Evolutionary conservation across 2,888 invertebrate species (phyloP), one percentile per base, ranked within the genome.

Genomic region (Hypolimnas misippus): DNA sequence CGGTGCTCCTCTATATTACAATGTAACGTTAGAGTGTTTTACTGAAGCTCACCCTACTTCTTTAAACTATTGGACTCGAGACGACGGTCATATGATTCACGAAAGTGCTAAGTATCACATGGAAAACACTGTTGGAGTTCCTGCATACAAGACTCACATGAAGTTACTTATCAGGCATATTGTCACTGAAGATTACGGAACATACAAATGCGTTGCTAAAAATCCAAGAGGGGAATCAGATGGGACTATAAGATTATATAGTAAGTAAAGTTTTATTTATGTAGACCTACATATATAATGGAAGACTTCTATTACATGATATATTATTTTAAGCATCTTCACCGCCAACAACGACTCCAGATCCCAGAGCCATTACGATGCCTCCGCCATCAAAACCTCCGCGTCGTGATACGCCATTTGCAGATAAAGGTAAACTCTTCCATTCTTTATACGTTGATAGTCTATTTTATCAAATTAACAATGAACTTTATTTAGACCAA

Each of bases 21-120:
- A 96, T 74, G 96, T 97, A 8, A 97, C 96, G 3, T 87, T 98
- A 66, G 97, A 97, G 87, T 98, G 98, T 81, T 96, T 96, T 81
- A 97, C 97, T 5, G 98, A 98, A 87, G 97, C 98, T 1, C 96
- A 97, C 88, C 98, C 98, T 3, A 96, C 96, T 31, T 97, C 98
- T 14, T 93, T 98, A 63, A 97, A 97, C 89, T 97, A 97, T 82
- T 97, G 97, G 97, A 97, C 97, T 0, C 92, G 96, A 64, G 97
- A 96, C 79, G 96, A 96, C 75, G 96, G 96, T 8, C 95, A 96
- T 78, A 97, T 97, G 97, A 97, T 97, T 70, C 97, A 97, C 79
- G 97, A 97, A 78, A 96, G 95, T 57, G 84, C 92, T 61, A 97
- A 97, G 84, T 97, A 97, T 84, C 95, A 94, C 74, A 94, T 96